Base-by-base conservation (phyloP, 1,140 invertebrate genomes). In the Arctopsyche grandis region DNA sequence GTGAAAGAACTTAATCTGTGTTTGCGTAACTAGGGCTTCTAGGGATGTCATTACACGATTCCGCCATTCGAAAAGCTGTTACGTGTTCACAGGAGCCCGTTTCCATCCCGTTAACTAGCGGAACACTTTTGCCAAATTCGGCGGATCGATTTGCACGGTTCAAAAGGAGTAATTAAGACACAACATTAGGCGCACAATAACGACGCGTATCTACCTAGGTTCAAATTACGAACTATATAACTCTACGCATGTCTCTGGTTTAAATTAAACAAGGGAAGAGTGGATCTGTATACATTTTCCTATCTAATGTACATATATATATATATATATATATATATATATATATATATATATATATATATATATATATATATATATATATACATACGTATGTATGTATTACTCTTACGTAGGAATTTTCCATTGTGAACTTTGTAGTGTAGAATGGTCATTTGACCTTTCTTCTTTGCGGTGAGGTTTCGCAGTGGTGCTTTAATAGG, bases 1-100 rank as follows among this genome's bases (percentile, higher is more conserved):
- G 21, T 4, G n/a, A 60, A 71, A 71, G 69, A 71, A 71, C 12
- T 71, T 71, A 71, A 48, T 71, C 69, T 44, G 43, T 46, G 69
- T 71, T 71, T 71, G 69, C n/a, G 56, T 19, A 60, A 14, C 48
- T 52, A n/a, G 69, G 16, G 69, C 5, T 71, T 44, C 44, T 12
- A 12, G 69, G 10, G 69, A 71, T 44, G 69, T 71, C 69, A 38
- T 71, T 71, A 71, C 43, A 71, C 69, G 44, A 19, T 38, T 69
- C 19, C 26, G 16, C 14, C 29, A 71, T 46, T 16, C 16, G 69
- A 19, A 48, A 22, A 19, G 21, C 24, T 44, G 69, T n/a, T n/a
- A n/a, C n/a, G n/a, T n/a, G n/a, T 48, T 44, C 46, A 71, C 38
- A 19, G 69, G 16, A 1, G 44, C 29, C 14, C 9, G 4, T 21